These are phyloP conservation scores for Eupeodes luniger DNA, from an alignment of 2,888 invertebrate genomes.

Conservation along the genomic window DNA sequence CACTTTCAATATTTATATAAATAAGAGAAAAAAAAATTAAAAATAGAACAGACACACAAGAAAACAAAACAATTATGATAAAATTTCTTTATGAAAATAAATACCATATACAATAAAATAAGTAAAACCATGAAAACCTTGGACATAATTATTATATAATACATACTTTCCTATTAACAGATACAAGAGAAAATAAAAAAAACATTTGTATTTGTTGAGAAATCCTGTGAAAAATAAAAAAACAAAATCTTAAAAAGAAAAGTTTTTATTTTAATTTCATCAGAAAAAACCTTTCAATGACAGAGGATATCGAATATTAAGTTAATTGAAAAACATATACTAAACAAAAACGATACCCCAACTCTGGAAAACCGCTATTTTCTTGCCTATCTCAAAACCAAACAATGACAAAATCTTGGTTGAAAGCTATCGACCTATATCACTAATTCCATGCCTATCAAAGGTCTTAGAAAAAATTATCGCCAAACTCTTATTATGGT, in stretches of 20 bases:
- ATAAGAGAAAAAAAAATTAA: background rate
- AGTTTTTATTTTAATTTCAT: background rate
- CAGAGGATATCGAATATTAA: too few relatives aligned
- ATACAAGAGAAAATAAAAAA: constrained; percentile 10
- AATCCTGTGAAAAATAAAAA: constrained; percentile 40
- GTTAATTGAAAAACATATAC: too few relatives aligned
- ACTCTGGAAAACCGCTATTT: too few relatives aligned
- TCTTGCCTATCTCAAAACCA: too few relatives aligned
- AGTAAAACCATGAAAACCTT: background rate
- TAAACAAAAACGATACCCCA: too few relatives aligned
- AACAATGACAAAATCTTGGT: too few relatives aligned
- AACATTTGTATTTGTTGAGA: constrained; percentile 52
- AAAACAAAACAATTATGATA: background rate
- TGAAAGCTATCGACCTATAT: too few relatives aligned
- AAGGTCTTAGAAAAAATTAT: too few relatives aligned
- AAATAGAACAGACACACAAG: background rate
- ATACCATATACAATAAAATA: background rate
- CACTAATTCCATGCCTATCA: too few relatives aligned
- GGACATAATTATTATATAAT: background rate
- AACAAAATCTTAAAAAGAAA: constrained; percentile 38
- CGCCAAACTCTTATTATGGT: too few relatives aligned
- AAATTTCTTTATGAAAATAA: background rate
- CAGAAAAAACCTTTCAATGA: background rate
- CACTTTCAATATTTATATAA: background rate
- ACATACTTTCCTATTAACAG: constrained; percentile 18